Evolutionary conservation across 2,888 invertebrate genomes (phyloP).

Genomic region (Drosophila pseudotalamancana): DNA sequence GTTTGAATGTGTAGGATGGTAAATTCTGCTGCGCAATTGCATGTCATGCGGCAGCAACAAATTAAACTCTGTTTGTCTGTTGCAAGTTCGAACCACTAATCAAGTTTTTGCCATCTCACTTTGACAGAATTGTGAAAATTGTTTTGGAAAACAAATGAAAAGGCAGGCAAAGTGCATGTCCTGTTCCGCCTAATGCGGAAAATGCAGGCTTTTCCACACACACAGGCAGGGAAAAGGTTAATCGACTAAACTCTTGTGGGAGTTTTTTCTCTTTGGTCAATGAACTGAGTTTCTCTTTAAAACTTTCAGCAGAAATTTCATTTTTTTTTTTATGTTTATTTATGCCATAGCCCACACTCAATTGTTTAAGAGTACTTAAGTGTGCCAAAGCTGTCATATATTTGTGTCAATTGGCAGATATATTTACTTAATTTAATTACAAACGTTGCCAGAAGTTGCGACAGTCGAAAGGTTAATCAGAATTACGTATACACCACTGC

Average conservation of each 20-base stretch:
- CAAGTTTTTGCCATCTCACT: too few relatives aligned
- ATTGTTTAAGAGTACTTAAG: conserved; percentile 10
- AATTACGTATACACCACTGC: conserved; percentile 62
- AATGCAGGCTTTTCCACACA: conserved; percentile 40
- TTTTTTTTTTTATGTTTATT: not conserved
- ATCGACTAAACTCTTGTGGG: conserved; percentile 40
- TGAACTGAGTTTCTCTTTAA: conserved; percentile 26
- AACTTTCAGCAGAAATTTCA: conserved; percentile 26
- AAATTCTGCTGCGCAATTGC: conserved; percentile 27
- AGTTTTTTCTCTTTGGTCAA: conserved; percentile 35
- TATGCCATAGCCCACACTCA: conserved; percentile 16
- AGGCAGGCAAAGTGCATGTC: conserved; percentile 40
- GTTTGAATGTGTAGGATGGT: too few relatives aligned
- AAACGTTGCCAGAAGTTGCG: conserved; percentile 40
- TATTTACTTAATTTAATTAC: conserved; percentile 56
- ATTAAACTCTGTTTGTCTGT: conserved; percentile 4
- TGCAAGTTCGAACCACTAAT: conserved; percentile 4
- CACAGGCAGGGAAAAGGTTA: conserved; percentile 44
- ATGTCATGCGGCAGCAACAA: conserved; percentile 33
- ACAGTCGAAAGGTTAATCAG: conserved; percentile 63
- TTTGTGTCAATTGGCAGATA: conserved; percentile 37
- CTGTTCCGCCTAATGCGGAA: conserved; percentile 23
- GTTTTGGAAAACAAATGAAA: conserved; percentile 32
- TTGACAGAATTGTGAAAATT: conserved; percentile 16
- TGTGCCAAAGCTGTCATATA: conserved; percentile 12